These are phyloP conservation scores for Probaryconus sp. DNA, from an alignment of 1,140 invertebrate genomes.

Conservation along the genomic window DNA sequence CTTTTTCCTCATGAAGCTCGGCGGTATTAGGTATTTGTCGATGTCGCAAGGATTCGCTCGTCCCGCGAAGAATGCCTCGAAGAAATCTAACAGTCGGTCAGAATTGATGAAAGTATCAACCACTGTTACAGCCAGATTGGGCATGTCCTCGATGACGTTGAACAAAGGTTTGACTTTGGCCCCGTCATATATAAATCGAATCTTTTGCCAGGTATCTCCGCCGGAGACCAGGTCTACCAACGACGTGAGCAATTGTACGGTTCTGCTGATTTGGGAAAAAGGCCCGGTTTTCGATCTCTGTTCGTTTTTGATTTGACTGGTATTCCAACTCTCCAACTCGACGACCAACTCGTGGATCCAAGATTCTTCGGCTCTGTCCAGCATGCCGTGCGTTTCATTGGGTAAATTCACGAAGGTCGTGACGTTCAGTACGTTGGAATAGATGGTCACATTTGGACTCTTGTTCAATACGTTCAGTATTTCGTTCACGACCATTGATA, in stretches of 20 bases:
- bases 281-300: background rate
- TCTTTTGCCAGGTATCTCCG: conserved; percentile 71
- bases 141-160: conserved; percentile 69
- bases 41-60: conserved; percentile 67
- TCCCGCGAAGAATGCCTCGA: conserved; percentile 60
- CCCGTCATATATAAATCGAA: conserved; percentile 61
- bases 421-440: conserved; percentile 65
- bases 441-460: conserved; percentile 41
- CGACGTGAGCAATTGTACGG: conserved; percentile 53
- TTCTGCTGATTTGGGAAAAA: conserved; percentile 36
- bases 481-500: conserved; percentile 49
- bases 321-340: conserved; percentile 29
- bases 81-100: conserved; percentile 66
- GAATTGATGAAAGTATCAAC: conserved; percentile 71
- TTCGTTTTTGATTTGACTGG: conserved; percentile 17
- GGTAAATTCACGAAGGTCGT: conserved; percentile 67
- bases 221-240: conserved; percentile 63
- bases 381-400: conserved; percentile 59
- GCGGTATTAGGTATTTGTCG: conserved; percentile 71
- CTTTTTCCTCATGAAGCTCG: conserved; percentile 68
- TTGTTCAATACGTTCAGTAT: conserved; percentile 33
- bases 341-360: conserved; percentile 61
- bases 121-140: conserved; percentile 67
- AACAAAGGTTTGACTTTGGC: conserved; percentile 65
- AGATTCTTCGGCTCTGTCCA: conserved; percentile 56